Evolutionary conservation across 2,888 invertebrate genomes (phyloP), one percentile per base, ranked within the genome.

Genomic region (Mechanitis messenoides): DNA sequence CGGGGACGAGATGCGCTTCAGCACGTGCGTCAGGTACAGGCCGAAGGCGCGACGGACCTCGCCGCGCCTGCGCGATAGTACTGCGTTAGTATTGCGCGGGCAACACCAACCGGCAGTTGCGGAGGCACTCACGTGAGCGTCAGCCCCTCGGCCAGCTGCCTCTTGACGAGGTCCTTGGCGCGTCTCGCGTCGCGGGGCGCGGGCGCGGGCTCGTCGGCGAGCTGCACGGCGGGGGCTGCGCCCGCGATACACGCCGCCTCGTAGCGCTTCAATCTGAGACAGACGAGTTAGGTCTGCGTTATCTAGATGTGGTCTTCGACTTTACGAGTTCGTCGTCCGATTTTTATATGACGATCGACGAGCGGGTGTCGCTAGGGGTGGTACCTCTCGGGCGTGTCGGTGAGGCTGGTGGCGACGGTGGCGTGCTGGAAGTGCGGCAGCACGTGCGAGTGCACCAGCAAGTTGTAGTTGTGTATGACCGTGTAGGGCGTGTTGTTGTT

Each of bases 41-140:
- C 94, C 94, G 81, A 96, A 96, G 0, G 94, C 93, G 80, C 94
- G 94, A 5, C 96, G 91, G 0, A 94, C 93, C 78, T 96, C 94
- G 61, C 92, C 91, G 82, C 91, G 91, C 20, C 93, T 93, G 84
- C 50, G 46, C 35, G 80, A 38, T 2, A 31, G 9, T 1, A 11
- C 9, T 33, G 46, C 3, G 31, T 42, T 42, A 42, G 11, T 42
- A 42, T 9, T 1, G 3, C 42, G 7, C 6, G 31, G 20, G 20
- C 0, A 20, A 20, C 20, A 20, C 20, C 20, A 20, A 20, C 20
- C 20, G 20, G 20, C 20, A 20, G 20, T 20, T 20, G 20, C 20
- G 20, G 20, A 20, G 20, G n/a, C 7, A 85, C 91, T 84, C 68
- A 94, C 94, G 94, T 93, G 71, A 95, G 91, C 71, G 91, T 90